Evolutionary conservation across 2,797 vertebrate species (phyloP), one percentile per base, ranked within the genome.

Genomic region (Lepus oiostolus): DNA sequence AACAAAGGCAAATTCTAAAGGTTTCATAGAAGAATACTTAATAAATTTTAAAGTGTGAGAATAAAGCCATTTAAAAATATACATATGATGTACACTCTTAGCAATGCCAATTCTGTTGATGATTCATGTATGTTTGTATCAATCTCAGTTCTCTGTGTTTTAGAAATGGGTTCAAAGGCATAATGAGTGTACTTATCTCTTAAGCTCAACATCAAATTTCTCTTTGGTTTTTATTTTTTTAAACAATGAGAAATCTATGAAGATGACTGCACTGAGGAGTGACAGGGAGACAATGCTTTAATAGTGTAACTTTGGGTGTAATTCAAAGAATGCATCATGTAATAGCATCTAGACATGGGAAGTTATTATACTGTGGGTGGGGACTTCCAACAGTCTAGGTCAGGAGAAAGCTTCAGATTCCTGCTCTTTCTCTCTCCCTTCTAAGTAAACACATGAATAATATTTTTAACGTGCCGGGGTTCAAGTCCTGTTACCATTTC

Each of bases 221-320:
- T 94, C n/a, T 74, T 52, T 90, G 63, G 50, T 76, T 92, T 90
- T 92, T 76, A 90, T 67, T 80, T 70, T 58, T 76, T 4, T 67
- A 60, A 90, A 90, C 19, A 54, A 91, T 65, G 30, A 83, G 58
- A 91, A 87, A 70, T 42, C 60, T 89, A 4, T 62, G 50, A 90
- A 28, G 4, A 11, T 62, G n/a, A 77, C 16, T 68, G 8, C 52
- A 60, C 0, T n/a, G n/a, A 38, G 71, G 22, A 75, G 13, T 83
- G 42, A 96, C 8, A 77, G 4, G 30, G 28, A 77, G 12, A 63
- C 12, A 72, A 35, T 11, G n/a, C 60, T 93, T 90, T 62, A 89
- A 50, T 0, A 88, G 79, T 58, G 14, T 30, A 81, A 81, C 67
- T 93, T 85, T 52, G 30, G 14, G 60, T 52, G 0, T 42, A 76